Conservation (phyloP, 2,888 invertebrate species). For the Mongoloraphidia duomilia region DNA sequence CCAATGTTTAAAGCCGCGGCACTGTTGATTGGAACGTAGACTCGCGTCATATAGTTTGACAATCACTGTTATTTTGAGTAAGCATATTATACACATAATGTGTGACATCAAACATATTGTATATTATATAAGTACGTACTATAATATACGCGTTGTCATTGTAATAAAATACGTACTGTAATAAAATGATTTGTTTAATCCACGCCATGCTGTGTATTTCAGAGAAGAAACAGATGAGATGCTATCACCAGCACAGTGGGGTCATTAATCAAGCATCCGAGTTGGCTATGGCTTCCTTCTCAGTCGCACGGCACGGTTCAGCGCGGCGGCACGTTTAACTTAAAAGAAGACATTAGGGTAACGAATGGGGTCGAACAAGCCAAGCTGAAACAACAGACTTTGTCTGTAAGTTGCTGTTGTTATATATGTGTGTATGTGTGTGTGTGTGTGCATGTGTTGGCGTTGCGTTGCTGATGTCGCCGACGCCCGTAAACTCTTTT, state of each 20-base stretch:
- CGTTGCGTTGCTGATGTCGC: background rate
- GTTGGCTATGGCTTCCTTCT: too few species aligned
- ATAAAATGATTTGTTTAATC: conserved; percentile 21
- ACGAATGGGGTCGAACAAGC: conserved; percentile 31
- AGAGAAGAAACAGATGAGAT: background rate
- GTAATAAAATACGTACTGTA: background rate
- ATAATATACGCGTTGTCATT: background rate
- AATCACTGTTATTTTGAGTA: too few species aligned
- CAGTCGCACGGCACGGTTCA: background rate
- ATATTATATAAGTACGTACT: too few species aligned
- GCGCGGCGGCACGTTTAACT: conserved; percentile 25
- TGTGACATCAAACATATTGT: too few species aligned
- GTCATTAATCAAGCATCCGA: conserved; percentile 23
- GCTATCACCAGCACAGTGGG: conserved; percentile 15
- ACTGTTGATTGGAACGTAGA: too few species aligned
- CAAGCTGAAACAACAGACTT: conserved; percentile 30
- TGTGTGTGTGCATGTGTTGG: conserved; percentile 6
- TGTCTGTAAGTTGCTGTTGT: conserved; percentile 17
- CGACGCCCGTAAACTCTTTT: background rate
- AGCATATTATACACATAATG: too few species aligned
- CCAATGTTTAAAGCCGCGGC: too few species aligned
- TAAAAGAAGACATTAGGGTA: conserved; percentile 33
- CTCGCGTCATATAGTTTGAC: too few species aligned
- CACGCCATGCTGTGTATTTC: conserved; percentile 1
- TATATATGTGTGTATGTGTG: background rate